A percentile compares a stretch with the other conserved stretches of the same genome.
Evolutionary conservation across 1,140 invertebrate species (phyloP).

Genomic region (Pentalonia nigronervosa): DNA sequence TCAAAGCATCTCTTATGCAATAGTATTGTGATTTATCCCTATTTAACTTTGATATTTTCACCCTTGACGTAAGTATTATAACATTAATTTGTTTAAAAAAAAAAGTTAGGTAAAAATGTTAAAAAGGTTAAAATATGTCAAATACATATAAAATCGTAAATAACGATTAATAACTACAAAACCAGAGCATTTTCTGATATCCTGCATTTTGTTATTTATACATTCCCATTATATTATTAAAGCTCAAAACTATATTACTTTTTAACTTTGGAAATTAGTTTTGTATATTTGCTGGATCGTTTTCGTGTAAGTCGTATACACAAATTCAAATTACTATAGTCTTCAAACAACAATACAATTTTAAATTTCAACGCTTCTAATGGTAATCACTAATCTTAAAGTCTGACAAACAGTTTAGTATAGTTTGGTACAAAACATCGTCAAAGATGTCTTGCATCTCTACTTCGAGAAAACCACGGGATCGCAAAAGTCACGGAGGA

Average conservation of each 20-base stretch:
- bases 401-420: background rate
- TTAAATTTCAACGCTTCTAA: too few relatives aligned
- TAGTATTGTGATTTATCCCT: background rate
- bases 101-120: background rate
- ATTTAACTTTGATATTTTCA: conserved; percentile 26
- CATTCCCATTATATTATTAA: background rate
- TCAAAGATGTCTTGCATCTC: background rate
- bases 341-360: too few relatives aligned
- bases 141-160: background rate
- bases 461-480: background rate
- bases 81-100: conserved; percentile 9
- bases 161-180: background rate
- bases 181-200: background rate
- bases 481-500: too few relatives aligned
- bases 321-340: too few relatives aligned
- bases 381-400: background rate
- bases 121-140: conserved; percentile 1
- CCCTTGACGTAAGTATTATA: background rate
- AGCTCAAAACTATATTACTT: background rate
- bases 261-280: background rate
- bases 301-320: too few relatives aligned
- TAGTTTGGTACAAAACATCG: background rate
- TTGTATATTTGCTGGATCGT: background rate
- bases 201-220: background rate
- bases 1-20: background rate